Evolutionary conservation across 2,888 invertebrate species (phyloP).

Genomic region (Rotaria magnacalcarata): DNA sequence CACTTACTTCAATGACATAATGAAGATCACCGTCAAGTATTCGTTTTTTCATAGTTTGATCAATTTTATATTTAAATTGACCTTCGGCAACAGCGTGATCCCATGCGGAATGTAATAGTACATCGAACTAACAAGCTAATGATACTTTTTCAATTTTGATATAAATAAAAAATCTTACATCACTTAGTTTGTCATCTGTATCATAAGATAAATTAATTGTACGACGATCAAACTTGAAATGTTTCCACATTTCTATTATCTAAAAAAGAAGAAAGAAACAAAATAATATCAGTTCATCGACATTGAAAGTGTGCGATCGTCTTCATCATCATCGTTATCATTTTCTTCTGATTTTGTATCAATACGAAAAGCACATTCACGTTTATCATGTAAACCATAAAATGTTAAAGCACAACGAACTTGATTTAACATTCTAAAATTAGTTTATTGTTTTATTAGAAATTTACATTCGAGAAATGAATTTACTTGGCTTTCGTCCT

Average conservation of each 20-base stretch:
- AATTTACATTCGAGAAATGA: not conserved
- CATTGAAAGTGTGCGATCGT: not conserved
- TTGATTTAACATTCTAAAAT: slow-evolving; percentile 17
- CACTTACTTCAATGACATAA: slow-evolving; percentile 8
- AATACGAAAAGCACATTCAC: slow-evolving; percentile 28
- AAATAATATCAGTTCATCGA: not conserved
- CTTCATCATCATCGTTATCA: not conserved
- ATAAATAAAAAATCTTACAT: not conserved
- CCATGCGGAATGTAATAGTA: not conserved
- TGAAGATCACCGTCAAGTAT: not conserved
- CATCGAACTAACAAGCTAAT: not conserved
- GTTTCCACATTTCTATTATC: not conserved
- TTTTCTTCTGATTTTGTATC: not conserved
- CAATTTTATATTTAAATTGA: not conserved
- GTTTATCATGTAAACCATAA: slow-evolving; percentile 22
- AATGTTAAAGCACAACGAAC: slow-evolving; percentile 22
- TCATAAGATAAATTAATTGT: slow-evolving; percentile 3
- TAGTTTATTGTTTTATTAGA: not conserved
- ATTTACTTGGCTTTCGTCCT: slow-evolving; percentile 20
- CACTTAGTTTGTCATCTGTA: not conserved
- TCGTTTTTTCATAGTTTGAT: not conserved
- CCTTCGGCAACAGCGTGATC: not conserved
- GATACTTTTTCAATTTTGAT: not conserved
- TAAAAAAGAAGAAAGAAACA: not conserved
- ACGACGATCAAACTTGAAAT: not conserved